A percentile compares a stretch with the other conserved stretches of the same genome.
Conservation (phyloP, 2,113 vertebrate genomes). For the Myiopsitta monachus region DNA sequence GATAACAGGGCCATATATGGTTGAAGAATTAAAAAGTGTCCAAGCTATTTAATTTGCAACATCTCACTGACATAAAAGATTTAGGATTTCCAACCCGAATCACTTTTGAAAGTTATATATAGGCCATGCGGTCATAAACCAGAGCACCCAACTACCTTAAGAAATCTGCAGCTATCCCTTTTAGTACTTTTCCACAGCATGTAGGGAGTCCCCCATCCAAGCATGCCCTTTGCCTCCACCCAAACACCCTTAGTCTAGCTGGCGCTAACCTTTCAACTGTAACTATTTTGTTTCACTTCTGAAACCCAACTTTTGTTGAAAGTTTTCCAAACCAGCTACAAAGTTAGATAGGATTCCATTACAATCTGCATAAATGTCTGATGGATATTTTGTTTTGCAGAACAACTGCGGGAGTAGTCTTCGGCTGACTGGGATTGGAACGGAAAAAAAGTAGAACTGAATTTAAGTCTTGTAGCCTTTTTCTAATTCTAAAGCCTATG, state of each 20-base stretch:
- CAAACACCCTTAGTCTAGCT: background rate
- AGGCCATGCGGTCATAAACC: background rate
- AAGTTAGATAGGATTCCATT: background rate
- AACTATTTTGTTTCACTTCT: background rate
- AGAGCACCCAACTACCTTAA: background rate
- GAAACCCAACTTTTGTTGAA: background rate
- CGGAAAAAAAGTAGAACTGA: background rate
- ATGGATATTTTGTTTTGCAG: background rate
- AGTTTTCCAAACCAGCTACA: background rate
- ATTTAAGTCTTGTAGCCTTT: background rate
- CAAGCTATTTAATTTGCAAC: background rate
- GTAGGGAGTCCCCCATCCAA: background rate
- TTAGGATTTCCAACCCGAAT: background rate
- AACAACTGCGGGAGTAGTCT: background rate
- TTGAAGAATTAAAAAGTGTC: background rate
- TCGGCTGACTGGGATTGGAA: background rate
- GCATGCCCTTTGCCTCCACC: background rate
- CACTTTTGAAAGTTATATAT: background rate
- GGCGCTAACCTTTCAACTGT: background rate
- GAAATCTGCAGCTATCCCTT: background rate
- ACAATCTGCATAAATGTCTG: background rate
- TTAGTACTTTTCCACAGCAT: background rate
- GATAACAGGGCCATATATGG: background rate
- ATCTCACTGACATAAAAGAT: background rate
- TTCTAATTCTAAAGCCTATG: background rate